Evolutionary conservation across 2,888 invertebrate species (phyloP).

Genomic region (Mystacides longicornis): DNA sequence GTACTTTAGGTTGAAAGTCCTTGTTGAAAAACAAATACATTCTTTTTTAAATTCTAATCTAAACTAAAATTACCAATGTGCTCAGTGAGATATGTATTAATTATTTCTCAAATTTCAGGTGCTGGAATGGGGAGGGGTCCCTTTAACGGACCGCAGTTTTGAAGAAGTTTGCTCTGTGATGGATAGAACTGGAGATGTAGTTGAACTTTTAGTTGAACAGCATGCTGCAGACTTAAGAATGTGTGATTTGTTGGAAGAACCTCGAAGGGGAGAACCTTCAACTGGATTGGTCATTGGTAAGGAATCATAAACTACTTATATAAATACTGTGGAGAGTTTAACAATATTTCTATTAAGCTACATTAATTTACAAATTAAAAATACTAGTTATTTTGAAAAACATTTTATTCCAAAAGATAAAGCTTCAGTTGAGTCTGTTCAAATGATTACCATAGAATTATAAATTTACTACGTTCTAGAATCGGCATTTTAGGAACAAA

Average conservation of each 20-base stretch:
- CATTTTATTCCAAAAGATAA: too few relatives aligned
- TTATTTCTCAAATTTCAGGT: slow-evolving; percentile 46
- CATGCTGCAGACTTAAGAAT: slow-evolving; percentile 67
- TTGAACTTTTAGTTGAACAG: slow-evolving; percentile 73
- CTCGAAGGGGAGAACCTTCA: slow-evolving; percentile 37
- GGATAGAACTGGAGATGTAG: slow-evolving; percentile 78
- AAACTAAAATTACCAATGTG: not conserved
- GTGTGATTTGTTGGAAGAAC: slow-evolving; percentile 63
- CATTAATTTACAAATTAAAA: too few relatives aligned
- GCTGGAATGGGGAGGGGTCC: slow-evolving; percentile 85
- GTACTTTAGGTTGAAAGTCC: too few relatives aligned
- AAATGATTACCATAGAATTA: too few relatives aligned
- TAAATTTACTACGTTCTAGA: too few relatives aligned
- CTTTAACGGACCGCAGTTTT: slow-evolving; percentile 83
- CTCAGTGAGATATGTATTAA: not conserved
- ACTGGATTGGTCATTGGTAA: slow-evolving; percentile 56
- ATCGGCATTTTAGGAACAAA: too few relatives aligned
- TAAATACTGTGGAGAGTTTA: not conserved
- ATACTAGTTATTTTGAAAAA: too few relatives aligned
- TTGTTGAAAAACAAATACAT: too few relatives aligned
- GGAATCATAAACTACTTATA: slow-evolving; percentile 19
- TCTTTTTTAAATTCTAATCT: not conserved
- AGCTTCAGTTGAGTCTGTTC: too few relatives aligned
- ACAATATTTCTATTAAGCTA: not conserved
- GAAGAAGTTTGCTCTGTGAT: slow-evolving; percentile 89